phyloP scores from a whole-genome alignment of 2,888 invertebrate species.

The Phalera bucephala region DNA sequence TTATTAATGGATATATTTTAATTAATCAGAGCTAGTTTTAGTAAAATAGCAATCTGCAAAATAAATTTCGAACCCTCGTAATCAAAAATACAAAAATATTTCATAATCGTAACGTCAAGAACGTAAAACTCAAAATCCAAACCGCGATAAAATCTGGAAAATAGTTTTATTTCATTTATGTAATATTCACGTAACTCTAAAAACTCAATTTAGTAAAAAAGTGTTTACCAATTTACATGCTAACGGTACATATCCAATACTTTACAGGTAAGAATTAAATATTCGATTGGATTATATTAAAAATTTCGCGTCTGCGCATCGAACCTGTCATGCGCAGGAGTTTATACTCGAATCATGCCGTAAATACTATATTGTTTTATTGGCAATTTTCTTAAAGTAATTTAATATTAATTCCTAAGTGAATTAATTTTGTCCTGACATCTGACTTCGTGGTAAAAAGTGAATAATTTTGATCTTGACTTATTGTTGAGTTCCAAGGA shows the following conservation, averaged over 20 bases:
- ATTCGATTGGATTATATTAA: slow-evolving; percentile 1
- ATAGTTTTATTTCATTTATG: no score
- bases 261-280: background rate
- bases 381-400: background rate
- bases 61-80: no score
- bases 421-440: background rate
- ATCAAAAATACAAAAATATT: no score
- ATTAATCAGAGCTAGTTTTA: no score
- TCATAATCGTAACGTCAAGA: no score
- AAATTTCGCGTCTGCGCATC: background rate
- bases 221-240: no score
- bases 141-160: no score
- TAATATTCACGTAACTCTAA: no score
- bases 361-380: slow-evolving; percentile 1
- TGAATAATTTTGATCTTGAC: background rate
- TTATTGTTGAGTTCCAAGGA: background rate
- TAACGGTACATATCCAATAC: slow-evolving; percentile 1
- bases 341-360: background rate
- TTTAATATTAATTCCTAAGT: background rate
- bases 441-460: background rate
- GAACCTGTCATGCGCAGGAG: background rate
- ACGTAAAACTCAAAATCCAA: no score
- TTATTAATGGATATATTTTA: no score
- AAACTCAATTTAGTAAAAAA: no score
- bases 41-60: no score